Evolutionary conservation across 1,140 invertebrate species (phyloP), one percentile per base, ranked within the genome.

Genomic region (Plutomurus gul): DNA sequence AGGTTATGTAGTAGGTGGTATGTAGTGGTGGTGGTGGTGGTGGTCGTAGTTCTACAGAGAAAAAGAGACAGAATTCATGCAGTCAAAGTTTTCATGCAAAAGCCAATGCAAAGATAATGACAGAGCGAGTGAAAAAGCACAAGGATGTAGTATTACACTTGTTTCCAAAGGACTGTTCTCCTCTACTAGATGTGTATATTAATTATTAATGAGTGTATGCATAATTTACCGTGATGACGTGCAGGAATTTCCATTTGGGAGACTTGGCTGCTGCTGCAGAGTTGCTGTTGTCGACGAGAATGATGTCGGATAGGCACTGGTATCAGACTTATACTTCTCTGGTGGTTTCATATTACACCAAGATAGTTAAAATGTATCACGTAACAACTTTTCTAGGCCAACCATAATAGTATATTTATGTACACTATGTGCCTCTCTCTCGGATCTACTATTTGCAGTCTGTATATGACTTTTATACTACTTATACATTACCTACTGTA

Each of bases 151-250:
- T 51, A 22, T 51, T 51, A 51, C 27, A 33, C 20, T 47, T 49
- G 30, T 47, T 75, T 27, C 27, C 22, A 75, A 36, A 75, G 43
- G 22, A 43, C 49, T 20, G 30, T 47, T 75, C n/a, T n/a, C n/a
- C n/a, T 47, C 43, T 75, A 20, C n/a, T 51, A 20, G 36, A 39
- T 43, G 36, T 72, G 33, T 60, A 27, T 73, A 71, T 79, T 75
- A 56, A 79, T 75, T 79, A 79, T 79, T 79, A 79, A 79, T 75
- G 78, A 76, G 49, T 46, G 36, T 79, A 46, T 79, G 72, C 78
- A 79, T 79, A 79, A 79, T 79, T 79, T 79, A 79, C 78, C 78
- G 71, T 70, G 49, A 65, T 75, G 78, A 75, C 60, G 78, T 79
- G 39, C 47, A 49, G 25, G 73, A 79, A 79, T 37, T 79, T 79